These are phyloP conservation scores for Argyresthia albistria DNA, from an alignment of 2,888 invertebrate species.

Conservation along the genomic window DNA sequence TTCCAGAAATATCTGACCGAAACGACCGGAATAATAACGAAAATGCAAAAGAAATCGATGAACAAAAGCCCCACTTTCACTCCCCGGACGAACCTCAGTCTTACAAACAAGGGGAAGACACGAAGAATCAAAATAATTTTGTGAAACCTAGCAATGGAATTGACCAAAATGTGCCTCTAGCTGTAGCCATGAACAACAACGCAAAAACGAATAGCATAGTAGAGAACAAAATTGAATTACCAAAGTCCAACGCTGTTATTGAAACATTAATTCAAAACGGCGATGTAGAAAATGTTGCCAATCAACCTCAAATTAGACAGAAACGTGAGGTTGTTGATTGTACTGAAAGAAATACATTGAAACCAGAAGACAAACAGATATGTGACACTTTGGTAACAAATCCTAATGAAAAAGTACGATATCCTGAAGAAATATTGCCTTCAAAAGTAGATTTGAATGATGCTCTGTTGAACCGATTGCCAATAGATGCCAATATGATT, in stretches of 20 bases:
- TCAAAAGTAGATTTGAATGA: slow-evolving; percentile 33
- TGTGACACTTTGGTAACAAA: slow-evolving; percentile 28
- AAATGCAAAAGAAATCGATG: not conserved
- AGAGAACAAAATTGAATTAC: not conserved
- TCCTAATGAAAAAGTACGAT: not conserved
- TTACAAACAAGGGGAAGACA: slow-evolving; percentile 47
- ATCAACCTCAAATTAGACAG: slow-evolving; percentile 21
- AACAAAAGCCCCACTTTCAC: slow-evolving; percentile 30
- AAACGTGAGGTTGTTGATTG: slow-evolving; percentile 51
- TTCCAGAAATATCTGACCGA: slow-evolving; percentile 3
- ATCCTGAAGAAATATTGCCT: slow-evolving; percentile 19
- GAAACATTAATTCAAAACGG: not conserved
- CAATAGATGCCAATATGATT: slow-evolving; percentile 26
- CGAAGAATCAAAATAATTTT: slow-evolving; percentile 16
- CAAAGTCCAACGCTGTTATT: not conserved
- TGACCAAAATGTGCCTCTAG: slow-evolving; percentile 32
- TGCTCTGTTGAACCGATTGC: slow-evolving; percentile 28
- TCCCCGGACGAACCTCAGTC: slow-evolving; percentile 51
- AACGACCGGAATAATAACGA: not conserved
- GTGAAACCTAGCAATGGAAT: slow-evolving; percentile 10
- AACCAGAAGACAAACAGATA: slow-evolving; percentile 37
- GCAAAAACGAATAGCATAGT: slow-evolving; percentile 6
- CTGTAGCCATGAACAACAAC: slow-evolving; percentile 30
- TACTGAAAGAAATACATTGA: slow-evolving; percentile 27
- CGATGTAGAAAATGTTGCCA: not conserved